Base-by-base conservation (phyloP, 2,888 invertebrate species). In the Drosophila niveifrons region DNA sequence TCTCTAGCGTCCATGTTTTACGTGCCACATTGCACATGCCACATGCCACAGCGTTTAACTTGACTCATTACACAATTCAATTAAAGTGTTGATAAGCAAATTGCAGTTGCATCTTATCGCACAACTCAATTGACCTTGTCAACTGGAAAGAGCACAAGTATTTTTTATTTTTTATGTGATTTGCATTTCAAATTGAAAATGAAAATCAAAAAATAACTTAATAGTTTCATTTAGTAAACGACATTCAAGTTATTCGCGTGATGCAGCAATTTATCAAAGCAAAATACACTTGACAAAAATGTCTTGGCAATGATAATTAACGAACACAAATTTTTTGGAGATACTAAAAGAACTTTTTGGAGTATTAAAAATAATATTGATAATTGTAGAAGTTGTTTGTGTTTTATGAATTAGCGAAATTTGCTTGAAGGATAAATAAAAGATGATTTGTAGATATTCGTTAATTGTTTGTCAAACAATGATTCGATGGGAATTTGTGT, bases 21-120 rank as follows among this genome's bases (percentile, higher is more conserved):
- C 13, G 15, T 44, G 48, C 36, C 53, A 43, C 56, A 56, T 56
- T 44, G 18, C 44, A 10, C 55, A 31, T 55, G 47, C n/a, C 28
- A 9, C 47, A 28, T 47, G 18, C 55, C 36, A 36, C 46, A 46
- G 13, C 9, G 28, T n/a, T 57, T 51, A 31, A 10, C 44, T 23
- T 23, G 31, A 10, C 58, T 58, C 44, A 31, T 44, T 44, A 18
- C 41, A 31, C 31, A 34, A 34, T 9, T 7, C 11, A 57, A 28
- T 56, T 68, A 7, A 52, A 9, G n/a, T 36, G 34, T 9, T 48
- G 72, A 72, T 74, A 74, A 48, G 52, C 9, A 9, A 50, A 23
- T 2, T 44, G 29, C 18, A 3, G n/a, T 17, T 2, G 6, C 8
- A 15, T 17, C 53, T 55, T 52, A 74, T 68, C 52, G 55, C 41